Evolutionary conservation across 2,888 invertebrate genomes (phyloP).

Genomic region (Pecten maximus): DNA sequence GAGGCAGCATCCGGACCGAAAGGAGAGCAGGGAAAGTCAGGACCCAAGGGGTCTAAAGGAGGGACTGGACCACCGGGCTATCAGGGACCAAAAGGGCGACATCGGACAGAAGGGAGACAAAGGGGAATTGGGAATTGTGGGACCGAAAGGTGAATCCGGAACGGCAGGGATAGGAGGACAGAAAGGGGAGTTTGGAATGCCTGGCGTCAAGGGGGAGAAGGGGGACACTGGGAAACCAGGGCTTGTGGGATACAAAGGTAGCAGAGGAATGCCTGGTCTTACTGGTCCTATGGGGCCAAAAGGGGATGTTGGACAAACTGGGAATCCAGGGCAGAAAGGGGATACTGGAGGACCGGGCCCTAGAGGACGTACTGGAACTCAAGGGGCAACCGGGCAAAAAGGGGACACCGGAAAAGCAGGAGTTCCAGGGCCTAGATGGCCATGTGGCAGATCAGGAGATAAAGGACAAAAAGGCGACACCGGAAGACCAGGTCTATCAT

Average conservation of each 20-base stretch:
- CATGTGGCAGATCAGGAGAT: too few species aligned
- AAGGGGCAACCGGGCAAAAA: background rate
- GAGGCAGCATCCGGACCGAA: constrained; percentile 47
- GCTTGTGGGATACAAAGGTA: too few species aligned
- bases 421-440: too few species aligned
- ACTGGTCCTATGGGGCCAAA: too few species aligned
- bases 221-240: background rate
- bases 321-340: too few species aligned
- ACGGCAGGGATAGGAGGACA: constrained; percentile 46
- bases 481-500: too few species aligned
- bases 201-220: background rate
- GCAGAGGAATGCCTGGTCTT: too few species aligned
- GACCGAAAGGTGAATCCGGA: constrained; percentile 49
- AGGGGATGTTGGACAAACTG: too few species aligned
- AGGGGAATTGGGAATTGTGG: constrained; percentile 51
- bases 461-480: too few species aligned
- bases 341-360: background rate
- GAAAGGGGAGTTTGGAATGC: background rate
- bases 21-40: constrained; percentile 54
- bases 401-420: background rate
- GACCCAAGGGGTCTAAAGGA: constrained; percentile 50
- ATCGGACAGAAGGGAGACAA: constrained; percentile 53
- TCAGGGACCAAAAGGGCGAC: constrained; percentile 52
- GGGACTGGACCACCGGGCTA: constrained; percentile 47
- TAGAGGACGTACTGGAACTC: background rate